These are phyloP conservation scores for Pygoscelis adeliae DNA, from an alignment of 2,113 vertebrate genomes.

Conservation along the genomic window DNA sequence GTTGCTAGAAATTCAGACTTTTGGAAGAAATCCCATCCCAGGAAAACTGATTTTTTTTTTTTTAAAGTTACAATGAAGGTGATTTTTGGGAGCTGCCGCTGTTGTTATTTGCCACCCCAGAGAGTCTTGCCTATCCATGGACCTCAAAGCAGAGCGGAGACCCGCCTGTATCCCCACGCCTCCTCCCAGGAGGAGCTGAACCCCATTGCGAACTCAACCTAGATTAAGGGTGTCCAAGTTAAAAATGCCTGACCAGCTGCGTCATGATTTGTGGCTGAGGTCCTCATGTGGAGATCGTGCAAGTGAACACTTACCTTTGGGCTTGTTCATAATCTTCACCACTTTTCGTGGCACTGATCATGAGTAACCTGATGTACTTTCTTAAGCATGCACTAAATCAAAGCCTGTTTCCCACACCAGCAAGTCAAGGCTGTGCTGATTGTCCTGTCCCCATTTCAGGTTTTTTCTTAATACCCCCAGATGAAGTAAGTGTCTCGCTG, in stretches of 20 bases:
- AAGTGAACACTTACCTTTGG: background rate
- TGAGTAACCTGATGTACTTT: background rate
- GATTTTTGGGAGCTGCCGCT: background rate
- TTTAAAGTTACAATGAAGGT: background rate
- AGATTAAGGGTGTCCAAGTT: background rate
- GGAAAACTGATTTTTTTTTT: background rate
- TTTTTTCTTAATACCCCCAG: background rate
- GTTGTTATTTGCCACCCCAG: background rate
- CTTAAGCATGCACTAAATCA: background rate
- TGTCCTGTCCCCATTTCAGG: background rate
- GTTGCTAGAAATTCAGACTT: background rate
- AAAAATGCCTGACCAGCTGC: background rate
- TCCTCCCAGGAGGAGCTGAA: background rate
- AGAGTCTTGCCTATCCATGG: background rate
- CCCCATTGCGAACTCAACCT: fast-evolving
- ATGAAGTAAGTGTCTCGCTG: background rate
- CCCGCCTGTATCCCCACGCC: fast-evolving
- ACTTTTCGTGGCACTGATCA: background rate
- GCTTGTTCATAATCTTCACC: background rate
- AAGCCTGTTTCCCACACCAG: background rate
- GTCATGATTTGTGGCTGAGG: background rate
- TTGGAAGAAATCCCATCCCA: background rate
- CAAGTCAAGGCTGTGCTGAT: background rate
- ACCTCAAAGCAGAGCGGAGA: background rate
- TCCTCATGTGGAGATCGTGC: background rate